phyloP scores from a whole-genome alignment of 2,888 invertebrate species.

The Melanostoma scalare region DNA sequence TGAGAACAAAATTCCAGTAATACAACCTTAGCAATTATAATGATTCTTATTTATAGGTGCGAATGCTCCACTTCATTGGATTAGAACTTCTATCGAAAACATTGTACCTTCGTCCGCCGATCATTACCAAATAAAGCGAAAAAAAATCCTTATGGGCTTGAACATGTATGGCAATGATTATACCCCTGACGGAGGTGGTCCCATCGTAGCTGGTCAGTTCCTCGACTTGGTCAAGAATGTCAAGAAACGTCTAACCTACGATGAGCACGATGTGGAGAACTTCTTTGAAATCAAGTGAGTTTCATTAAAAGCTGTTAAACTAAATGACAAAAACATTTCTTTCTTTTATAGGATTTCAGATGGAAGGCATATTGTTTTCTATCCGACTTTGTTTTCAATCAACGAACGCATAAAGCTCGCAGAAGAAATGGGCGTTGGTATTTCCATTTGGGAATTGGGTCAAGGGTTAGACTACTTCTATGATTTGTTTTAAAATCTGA shows the following conservation, averaged over 20 bases:
- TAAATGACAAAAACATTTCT: constrained; percentile 10
- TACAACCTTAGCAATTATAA: background rate
- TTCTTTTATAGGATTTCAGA: constrained; percentile 84
- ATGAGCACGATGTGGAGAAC: constrained; percentile 91
- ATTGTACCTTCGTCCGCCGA: constrained; percentile 85
- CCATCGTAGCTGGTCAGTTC: constrained; percentile 91
- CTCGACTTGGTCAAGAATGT: constrained; percentile 88
- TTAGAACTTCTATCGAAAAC: constrained; percentile 88
- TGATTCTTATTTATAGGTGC: constrained; percentile 85
- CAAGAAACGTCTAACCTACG: constrained; percentile 90
- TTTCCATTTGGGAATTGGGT: constrained; percentile 98
- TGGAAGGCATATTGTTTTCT: constrained; percentile 91
- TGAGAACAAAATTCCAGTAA: constrained; percentile 75
- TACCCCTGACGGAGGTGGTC: constrained; percentile 90
- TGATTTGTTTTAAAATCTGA: constrained; percentile 87
- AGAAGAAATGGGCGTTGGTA: constrained; percentile 89
- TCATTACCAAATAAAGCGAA: constrained; percentile 83
- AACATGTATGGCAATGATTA: constrained; percentile 98
- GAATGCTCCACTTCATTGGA: constrained; percentile 94
- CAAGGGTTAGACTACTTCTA: constrained; percentile 98
- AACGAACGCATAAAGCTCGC: constrained; percentile 91
- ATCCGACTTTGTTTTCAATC: constrained; percentile 94
- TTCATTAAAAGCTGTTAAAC: constrained; percentile 55
- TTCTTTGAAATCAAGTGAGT: constrained; percentile 92
- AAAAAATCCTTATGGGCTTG: constrained; percentile 92